Percentiles rank a stretch among this genome's conserved stretches.
phyloP scores from a whole-genome alignment of 1,140 invertebrate species.

The Venturia canescens region DNA sequence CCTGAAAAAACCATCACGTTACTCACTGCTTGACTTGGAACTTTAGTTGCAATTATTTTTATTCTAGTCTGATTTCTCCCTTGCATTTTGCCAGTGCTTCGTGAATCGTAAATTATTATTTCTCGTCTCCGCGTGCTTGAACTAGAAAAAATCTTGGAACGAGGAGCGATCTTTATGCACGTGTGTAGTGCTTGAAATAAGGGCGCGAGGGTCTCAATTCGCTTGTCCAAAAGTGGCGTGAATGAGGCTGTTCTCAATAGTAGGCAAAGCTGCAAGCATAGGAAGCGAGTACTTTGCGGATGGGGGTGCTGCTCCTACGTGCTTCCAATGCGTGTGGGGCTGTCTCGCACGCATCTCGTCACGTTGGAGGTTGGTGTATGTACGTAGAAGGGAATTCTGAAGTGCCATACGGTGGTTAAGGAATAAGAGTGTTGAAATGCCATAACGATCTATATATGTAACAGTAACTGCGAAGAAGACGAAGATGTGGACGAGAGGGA shows the following conservation, averaged over 20 bases:
- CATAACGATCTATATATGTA: constrained; percentile 17
- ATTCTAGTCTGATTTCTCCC: too few species aligned
- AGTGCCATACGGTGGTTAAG: constrained; percentile 17
- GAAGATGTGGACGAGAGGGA: background rate
- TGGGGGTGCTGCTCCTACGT: background rate
- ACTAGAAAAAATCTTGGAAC: too few species aligned
- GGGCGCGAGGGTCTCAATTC: too few species aligned
- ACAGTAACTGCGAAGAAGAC: background rate
- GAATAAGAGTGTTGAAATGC: constrained; percentile 5
- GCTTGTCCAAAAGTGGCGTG: background rate
- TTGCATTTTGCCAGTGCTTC: too few species aligned
- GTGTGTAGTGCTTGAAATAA: too few species aligned
- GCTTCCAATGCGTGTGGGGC: background rate
- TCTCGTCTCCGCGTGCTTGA: too few species aligned
- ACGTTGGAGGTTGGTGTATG: background rate
- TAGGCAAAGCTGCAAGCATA: background rate
- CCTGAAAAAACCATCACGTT: too few species aligned
- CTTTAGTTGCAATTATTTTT: too few species aligned
- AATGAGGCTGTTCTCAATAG: background rate
- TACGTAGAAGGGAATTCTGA: background rate
- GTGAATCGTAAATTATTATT: too few species aligned
- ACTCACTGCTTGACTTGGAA: too few species aligned
- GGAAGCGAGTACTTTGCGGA: background rate
- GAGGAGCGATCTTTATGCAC: too few species aligned
- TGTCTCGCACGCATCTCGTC: background rate